These are phyloP conservation scores for Phaethon lepturus DNA, from an alignment of 2,113 vertebrate species.

Conservation along the genomic window DNA sequence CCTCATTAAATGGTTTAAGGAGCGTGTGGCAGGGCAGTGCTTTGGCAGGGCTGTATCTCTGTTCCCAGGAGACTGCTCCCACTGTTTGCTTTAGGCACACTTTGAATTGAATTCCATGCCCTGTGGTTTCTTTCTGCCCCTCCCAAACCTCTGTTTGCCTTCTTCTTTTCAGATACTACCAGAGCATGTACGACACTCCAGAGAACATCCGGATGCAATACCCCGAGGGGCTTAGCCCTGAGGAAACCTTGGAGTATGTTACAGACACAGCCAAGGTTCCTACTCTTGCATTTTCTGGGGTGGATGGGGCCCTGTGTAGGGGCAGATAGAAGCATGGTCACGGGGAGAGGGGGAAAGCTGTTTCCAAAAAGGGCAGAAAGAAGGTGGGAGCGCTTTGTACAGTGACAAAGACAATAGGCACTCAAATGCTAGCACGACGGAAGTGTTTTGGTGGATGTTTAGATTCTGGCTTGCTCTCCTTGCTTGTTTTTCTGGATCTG, in stretches of 20 bases:
- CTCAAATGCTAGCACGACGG: neutral
- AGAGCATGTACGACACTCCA: constrained; percentile 88
- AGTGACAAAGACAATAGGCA: neutral
- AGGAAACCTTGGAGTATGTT: constrained; percentile 83
- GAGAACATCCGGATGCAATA: constrained; percentile 84
- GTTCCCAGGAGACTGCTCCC: neutral
- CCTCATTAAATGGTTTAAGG: constrained; percentile 42
- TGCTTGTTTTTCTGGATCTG: neutral
- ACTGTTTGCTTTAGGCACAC: neutral
- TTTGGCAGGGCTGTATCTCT: neutral
- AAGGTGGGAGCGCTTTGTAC: neutral
- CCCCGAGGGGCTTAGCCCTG: constrained; percentile 79
- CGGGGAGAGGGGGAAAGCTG: neutral
- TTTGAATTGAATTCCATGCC: neutral
- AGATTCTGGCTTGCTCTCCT: neutral
- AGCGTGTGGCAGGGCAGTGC: neutral
- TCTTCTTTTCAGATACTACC: constrained; percentile 84
- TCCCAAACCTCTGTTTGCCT: neutral
- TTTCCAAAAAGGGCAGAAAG: neutral
- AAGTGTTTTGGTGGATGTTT: neutral
- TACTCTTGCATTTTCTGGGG: neutral
- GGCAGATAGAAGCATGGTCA: neutral
- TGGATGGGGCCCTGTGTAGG: neutral
- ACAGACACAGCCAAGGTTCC: constrained; percentile 86
- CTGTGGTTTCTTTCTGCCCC: neutral